Base-by-base conservation (phyloP, 1,140 invertebrate genomes). In the Sycobia sp. region DNA sequence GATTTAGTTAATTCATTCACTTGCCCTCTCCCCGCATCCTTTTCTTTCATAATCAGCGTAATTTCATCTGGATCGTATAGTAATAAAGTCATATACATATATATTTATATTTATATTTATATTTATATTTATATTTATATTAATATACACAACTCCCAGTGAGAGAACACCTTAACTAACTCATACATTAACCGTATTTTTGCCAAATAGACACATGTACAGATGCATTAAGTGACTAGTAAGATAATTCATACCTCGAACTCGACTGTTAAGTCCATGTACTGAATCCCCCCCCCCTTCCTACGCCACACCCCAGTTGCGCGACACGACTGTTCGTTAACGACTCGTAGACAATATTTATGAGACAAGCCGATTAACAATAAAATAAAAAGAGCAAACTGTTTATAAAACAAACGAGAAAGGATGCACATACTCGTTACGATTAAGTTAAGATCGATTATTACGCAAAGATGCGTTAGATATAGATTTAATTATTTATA, bases 291-390 rank as follows among this genome's bases (percentile, higher is more conserved):
- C 77, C 77, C 77, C 77, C 68, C 76, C 79, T 79, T 80, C 76
- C 78, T 79, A 39, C 3, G 77, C 73, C 73, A 77, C 73, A 77
- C 73, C 66, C 69, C 71, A 77, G 76, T 44, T 73, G 72, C 76
- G 74, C 73, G 74, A 63, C 73, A 77, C 77, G 76, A 73, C 72
- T 71, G 70, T 76, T 73, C 78, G 62, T 23, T 20, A 39, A 43
- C 13, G 65, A 4, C 54, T 51, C 71, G 73, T 80, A 80, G 77
- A 81, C 78, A 81, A 80, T 81, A 81, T 81, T 81, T 80, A 80
- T 79, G 71, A 79, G 70, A 79, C 73, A 78, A 80, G 69, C 69
- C 23, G 36, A 34, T 16, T 1, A 36, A 47, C 23, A 34, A 36
- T n/a, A 25, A 20, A 18, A 22, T 11, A 39, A 44, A 44, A 18